Evolutionary conservation across 2,888 invertebrate species (phyloP).

Genomic region (Subacronicta megacephala): DNA sequence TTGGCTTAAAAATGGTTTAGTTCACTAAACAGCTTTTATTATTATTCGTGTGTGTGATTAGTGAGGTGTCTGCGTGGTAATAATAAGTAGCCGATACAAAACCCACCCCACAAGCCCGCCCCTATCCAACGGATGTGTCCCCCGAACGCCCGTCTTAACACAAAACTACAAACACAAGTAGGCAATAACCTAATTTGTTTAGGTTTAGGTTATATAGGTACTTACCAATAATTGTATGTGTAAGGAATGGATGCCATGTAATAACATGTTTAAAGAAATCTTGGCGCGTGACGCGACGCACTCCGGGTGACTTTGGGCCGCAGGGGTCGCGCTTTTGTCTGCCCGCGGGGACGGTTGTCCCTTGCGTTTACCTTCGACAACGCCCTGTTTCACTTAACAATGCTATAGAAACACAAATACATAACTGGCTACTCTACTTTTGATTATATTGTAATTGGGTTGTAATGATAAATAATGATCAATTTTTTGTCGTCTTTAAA

Average conservation of each 20-base stretch:
- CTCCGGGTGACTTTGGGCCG: slow-evolving; percentile 58
- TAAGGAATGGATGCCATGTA: slow-evolving; percentile 12
- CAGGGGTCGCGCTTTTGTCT: slow-evolving; percentile 73
- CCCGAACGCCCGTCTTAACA: slow-evolving; percentile 64
- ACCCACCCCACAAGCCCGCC: slow-evolving; percentile 68
- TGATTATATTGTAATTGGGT: slow-evolving; percentile 26
- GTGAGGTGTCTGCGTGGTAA: slow-evolving; percentile 75
- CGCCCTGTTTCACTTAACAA: slow-evolving; percentile 68
- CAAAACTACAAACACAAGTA: slow-evolving; percentile 59
- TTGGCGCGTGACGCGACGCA: slow-evolving; percentile 65
- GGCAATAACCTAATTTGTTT: slow-evolving; percentile 56
- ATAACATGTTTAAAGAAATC: slow-evolving; percentile 50
- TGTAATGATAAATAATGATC: not conserved
- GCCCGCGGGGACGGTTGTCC: slow-evolving; percentile 68
- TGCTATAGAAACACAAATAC: slow-evolving; percentile 61
- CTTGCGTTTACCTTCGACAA: slow-evolving; percentile 73
- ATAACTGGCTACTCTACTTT: slow-evolving; percentile 18
- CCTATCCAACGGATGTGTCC: slow-evolving; percentile 68
- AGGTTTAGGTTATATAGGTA: slow-evolving; percentile 51
- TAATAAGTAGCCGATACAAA: slow-evolving; percentile 80
- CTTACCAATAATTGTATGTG: slow-evolving; percentile 15
- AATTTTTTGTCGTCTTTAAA: not conserved
- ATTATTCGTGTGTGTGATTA: slow-evolving; percentile 67
- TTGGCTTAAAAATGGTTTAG: slow-evolving; percentile 61
- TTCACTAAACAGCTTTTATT: slow-evolving; percentile 65